Base-by-base conservation (phyloP, 2,113 vertebrate genomes). In the Vulpes vulpes region DNA sequence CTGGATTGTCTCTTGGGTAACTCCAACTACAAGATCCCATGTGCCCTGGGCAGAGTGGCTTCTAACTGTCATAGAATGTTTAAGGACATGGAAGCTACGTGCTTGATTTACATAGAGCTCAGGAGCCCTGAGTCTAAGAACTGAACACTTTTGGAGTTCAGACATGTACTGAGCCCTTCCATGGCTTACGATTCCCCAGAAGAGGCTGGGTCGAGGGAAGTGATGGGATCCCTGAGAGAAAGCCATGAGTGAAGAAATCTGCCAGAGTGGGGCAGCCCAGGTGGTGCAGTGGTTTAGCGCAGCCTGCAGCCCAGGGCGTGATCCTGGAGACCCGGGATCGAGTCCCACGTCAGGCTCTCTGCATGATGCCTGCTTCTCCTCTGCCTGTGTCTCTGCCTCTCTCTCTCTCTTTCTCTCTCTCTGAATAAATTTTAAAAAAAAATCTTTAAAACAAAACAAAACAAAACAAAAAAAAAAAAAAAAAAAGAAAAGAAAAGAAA, bases 1-100 rank as follows among this genome's bases (percentile, higher is more conserved):
- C 23, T 43, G 69, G 53, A n/a, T 32, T 11, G 8, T 53, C 7
- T 83, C 22, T 23, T 20, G 35, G 10, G n/a, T 51, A 32, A 81
- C 30, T 65, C 10, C n/a, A 53, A 23, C n/a, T 51, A 5, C 1
- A 2, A 64, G 84, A 14, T 23, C 23, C 59, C 51, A 0, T 8
- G n/a, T 71, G 57, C 64, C 60, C 3, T 53, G 59, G 19, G 49
- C 16, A 67, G 84, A 91, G 30, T 4, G 3, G n/a, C 57, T 64
- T 27, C 62, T 82, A 74, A 89, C 60, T 82, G 82, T 67, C 86
- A 32, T 15, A 35, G 81, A 95, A 85, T 84, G 74, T 84, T 89
- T 16, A 12, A 25, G 27, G 35, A 23, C 23, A 0, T 43, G 57
- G 53, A 59, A 35, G 35, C 22, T 8, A 15, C 7, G 0, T 19